Evolutionary conservation across 64 coral and sea anemone species (phyloP).

Genomic region (Pocillopora verrucosa): DNA sequence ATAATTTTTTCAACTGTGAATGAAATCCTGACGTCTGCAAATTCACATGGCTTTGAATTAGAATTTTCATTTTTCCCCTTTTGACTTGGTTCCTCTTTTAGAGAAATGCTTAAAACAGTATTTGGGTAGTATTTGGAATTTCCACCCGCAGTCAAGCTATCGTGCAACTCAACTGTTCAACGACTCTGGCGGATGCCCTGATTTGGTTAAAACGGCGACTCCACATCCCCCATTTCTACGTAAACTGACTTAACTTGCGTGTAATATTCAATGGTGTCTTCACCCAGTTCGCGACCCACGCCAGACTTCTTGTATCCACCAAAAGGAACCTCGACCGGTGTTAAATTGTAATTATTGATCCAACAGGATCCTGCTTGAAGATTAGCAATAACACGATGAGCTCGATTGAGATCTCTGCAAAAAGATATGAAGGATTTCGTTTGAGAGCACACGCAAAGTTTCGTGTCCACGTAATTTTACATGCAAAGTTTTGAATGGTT

Average conservation of each 20-base stretch:
- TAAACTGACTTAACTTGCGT: slow-evolving; percentile 96
- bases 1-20: neutral
- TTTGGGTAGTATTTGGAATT: neutral
- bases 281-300: slow-evolving; percentile 77
- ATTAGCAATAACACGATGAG: slow-evolving; percentile 76
- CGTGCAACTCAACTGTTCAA: neutral
- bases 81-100: neutral
- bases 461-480: no score
- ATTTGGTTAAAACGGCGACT: slow-evolving; percentile 70
- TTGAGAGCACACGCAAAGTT: neutral
- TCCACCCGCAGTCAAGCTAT: neutral
- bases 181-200: neutral
- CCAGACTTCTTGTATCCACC: slow-evolving; percentile 98
- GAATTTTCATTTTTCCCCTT: neutral
- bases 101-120: neutral
- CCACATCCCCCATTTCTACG: slow-evolving; percentile 90
- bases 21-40: neutral
- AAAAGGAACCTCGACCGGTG: slow-evolving; percentile 78
- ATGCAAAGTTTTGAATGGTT: no score
- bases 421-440: neutral
- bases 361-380: slow-evolving; percentile 88
- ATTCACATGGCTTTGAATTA: neutral
- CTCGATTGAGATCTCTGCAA: slow-evolving; percentile 74
- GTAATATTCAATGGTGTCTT: slow-evolving; percentile 71
- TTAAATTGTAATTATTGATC: slow-evolving; percentile 89